Conservation (phyloP, 2,888 invertebrate species). For the Cantharis flavilabris region DNA sequence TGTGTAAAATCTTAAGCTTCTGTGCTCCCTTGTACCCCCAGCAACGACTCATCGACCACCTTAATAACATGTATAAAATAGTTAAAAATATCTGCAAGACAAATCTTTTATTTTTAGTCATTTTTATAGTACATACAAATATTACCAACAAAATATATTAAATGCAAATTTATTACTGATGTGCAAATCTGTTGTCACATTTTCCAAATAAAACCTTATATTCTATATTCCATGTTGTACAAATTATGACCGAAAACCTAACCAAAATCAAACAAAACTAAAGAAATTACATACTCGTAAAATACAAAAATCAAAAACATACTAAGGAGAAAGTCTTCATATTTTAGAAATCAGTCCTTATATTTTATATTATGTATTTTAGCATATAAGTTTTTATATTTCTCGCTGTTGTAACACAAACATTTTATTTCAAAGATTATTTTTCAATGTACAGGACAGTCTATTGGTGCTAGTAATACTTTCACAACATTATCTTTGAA, state of each 20-base stretch:
- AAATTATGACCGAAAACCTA: too few relatives aligned
- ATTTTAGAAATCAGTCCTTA: not conserved
- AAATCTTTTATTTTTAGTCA: not conserved
- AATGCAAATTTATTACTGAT: not conserved
- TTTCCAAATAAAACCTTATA: not conserved
- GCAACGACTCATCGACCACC: too few relatives aligned
- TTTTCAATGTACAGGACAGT: not conserved
- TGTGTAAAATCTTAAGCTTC: too few relatives aligned
- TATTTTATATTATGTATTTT: not conserved
- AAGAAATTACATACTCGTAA: not conserved
- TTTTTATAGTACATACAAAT: not conserved
- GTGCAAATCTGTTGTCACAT: not conserved
- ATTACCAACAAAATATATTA: not conserved
- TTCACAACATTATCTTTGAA: not conserved
- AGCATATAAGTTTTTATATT: not conserved
- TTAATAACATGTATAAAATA: too few relatives aligned
- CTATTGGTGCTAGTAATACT: not conserved
- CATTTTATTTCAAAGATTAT: not conserved
- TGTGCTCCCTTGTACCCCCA: too few relatives aligned
- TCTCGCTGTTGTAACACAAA: not conserved
- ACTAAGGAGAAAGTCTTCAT: not conserved
- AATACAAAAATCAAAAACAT: not conserved
- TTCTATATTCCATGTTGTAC: not conserved
- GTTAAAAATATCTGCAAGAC: not conserved
- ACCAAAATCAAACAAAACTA: too few relatives aligned